Percentiles rank a stretch among this genome's conserved stretches.
These are phyloP conservation scores for Nettapus auritus DNA, from an alignment of 2,113 vertebrate species.

Conservation along the genomic window DNA sequence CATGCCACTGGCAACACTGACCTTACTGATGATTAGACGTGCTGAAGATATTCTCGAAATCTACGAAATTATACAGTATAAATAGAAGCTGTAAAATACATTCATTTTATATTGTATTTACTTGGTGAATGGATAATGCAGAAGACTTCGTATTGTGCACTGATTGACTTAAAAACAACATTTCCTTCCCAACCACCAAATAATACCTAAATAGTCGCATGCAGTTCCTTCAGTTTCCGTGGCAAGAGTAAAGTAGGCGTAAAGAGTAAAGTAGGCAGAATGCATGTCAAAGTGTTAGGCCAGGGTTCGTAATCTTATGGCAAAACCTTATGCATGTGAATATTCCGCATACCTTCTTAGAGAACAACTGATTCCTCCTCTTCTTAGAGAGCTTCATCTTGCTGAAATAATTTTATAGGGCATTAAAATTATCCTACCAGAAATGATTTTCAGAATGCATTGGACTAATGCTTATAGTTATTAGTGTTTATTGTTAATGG, in stretches of 20 bases:
- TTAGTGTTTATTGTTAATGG: conserved; percentile 1
- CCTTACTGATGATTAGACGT: not conserved
- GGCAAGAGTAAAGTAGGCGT: not conserved
- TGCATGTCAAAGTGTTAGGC: not conserved
- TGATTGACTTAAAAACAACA: not conserved
- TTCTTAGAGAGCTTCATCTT: not conserved
- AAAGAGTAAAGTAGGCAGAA: not conserved
- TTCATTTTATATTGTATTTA: not conserved
- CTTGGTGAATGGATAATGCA: not conserved
- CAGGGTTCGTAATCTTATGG: not conserved
- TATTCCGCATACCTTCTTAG: not conserved
- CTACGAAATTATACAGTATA: not conserved
- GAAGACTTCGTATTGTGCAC: not conserved
- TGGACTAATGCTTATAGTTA: not conserved
- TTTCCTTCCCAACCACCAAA: not conserved
- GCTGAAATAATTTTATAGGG: not conserved
- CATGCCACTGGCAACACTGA: not conserved
- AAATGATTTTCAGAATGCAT: conserved; percentile 6
- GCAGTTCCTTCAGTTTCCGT: not conserved
- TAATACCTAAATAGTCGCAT: not conserved
- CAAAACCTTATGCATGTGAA: not conserved
- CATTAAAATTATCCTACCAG: conserved; percentile 7
- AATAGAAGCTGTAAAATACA: not conserved
- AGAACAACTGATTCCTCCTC: not conserved
- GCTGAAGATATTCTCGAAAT: conserved; percentile 3